phyloP scores from a whole-genome alignment of 2,113 vertebrate species.

The Mus spicilegus region DNA sequence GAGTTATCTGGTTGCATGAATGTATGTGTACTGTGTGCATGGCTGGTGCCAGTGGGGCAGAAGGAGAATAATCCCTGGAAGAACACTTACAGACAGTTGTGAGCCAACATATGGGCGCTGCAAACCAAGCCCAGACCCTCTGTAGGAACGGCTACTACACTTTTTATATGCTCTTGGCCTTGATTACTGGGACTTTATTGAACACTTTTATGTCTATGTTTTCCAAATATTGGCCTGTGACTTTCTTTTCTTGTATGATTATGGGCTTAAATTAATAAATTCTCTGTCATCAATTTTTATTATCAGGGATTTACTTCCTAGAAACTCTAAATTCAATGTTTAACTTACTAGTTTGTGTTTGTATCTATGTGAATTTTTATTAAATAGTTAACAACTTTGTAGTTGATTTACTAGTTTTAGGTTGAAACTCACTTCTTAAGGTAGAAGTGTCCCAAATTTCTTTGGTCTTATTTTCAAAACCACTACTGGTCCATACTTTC shows the following conservation, averaged over 20 bases:
- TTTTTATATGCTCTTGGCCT: neutral
- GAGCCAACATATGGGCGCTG: neutral
- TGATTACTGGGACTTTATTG: neutral
- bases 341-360: conserved; percentile 17
- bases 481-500: neutral
- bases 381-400: neutral
- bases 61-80: neutral
- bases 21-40: neutral
- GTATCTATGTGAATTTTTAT: neutral
- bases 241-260: neutral
- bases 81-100: neutral
- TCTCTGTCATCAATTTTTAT: neutral
- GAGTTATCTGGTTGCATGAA: neutral
- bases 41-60: neutral
- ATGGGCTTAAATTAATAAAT: neutral
- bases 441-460: conserved; percentile 19
- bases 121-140: neutral
- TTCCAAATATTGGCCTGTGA: neutral
- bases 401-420: conserved; percentile 27
- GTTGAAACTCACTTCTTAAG: neutral
- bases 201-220: neutral
- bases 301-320: neutral
- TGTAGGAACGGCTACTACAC: too few relatives aligned
- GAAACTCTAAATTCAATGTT: neutral
- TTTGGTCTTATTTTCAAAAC: conserved; percentile 20